These are phyloP conservation scores for Bungarus multicinctus DNA, from an alignment of 2,113 vertebrate species.

Conservation along the genomic window DNA sequence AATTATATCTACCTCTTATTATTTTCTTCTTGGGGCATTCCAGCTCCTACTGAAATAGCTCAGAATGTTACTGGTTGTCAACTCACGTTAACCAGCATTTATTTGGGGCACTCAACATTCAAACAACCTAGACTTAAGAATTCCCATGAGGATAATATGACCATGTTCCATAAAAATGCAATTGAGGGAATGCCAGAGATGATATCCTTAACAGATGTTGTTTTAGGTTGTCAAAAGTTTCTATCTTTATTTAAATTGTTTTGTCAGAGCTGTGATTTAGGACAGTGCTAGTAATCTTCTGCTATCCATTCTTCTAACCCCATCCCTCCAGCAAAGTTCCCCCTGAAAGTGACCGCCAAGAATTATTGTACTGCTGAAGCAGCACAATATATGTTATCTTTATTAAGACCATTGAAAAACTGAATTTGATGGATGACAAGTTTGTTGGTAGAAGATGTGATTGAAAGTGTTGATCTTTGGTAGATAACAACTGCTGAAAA, in stretches of 20 bases:
- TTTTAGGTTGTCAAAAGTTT: background rate
- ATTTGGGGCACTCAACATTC: background rate
- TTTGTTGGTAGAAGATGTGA: background rate
- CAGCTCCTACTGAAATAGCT: background rate
- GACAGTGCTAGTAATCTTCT: constrained; percentile 8
- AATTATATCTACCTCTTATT: background rate
- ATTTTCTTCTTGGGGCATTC: background rate
- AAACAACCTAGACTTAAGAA: background rate
- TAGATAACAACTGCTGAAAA: background rate
- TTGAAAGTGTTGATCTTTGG: background rate
- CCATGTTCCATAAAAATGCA: background rate
- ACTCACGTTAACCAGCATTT: background rate
- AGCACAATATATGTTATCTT: background rate
- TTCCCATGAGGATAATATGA: background rate
- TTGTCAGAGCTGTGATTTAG: constrained; percentile 27
- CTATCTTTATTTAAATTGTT: background rate
- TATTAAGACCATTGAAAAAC: background rate
- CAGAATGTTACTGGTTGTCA: background rate
- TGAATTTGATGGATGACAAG: background rate
- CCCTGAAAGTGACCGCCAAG: constrained; percentile 28
- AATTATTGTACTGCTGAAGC: background rate
- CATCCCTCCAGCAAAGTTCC: background rate
- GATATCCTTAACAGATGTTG: background rate
- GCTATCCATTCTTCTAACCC: constrained; percentile 8
- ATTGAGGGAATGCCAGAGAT: background rate